Evolutionary conservation across 1,140 invertebrate genomes (phyloP).

Genomic region (Solen grandis): DNA sequence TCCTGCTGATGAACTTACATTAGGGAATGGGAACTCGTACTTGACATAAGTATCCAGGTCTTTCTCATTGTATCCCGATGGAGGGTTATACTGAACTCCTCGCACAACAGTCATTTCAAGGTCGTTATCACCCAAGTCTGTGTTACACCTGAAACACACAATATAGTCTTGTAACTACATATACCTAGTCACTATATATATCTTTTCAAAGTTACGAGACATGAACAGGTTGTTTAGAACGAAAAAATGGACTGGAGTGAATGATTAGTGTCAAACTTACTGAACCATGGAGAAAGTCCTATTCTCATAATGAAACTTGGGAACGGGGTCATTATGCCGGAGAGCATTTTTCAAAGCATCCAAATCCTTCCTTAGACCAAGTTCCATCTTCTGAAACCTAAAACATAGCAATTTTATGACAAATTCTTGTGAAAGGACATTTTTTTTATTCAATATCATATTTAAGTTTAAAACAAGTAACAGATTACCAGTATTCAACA

Average conservation of each 20-base stretch:
- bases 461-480: too few relatives aligned
- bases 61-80: conserved; percentile 88
- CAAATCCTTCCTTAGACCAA: conserved; percentile 92
- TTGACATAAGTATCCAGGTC: conserved; percentile 97
- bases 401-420: too few relatives aligned
- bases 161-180: background rate
- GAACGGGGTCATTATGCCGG: conserved; percentile 84
- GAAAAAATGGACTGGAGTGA: too few relatives aligned
- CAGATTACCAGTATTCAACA: too few relatives aligned
- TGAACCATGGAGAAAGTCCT: conserved; percentile 94
- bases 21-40: conserved; percentile 95
- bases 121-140: conserved; percentile 95
- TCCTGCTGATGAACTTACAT: conserved; percentile 83
- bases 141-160: conserved; percentile 86
- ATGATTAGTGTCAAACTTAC: conserved; percentile 81
- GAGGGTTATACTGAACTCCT: conserved; percentile 89
- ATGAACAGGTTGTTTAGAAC: too few relatives aligned
- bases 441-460: too few relatives aligned
- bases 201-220: too few relatives aligned
- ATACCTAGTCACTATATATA: too few relatives aligned
- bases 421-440: too few relatives aligned
- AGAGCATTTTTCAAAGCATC: conserved; percentile 90
- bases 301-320: conserved; percentile 96
- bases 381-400: conserved; percentile 91
- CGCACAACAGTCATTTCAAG: conserved; percentile 92